Evolutionary conservation across 1,140 invertebrate species (phyloP), one percentile per base, ranked within the genome.

Genomic region (Drosophila watanabei): DNA sequence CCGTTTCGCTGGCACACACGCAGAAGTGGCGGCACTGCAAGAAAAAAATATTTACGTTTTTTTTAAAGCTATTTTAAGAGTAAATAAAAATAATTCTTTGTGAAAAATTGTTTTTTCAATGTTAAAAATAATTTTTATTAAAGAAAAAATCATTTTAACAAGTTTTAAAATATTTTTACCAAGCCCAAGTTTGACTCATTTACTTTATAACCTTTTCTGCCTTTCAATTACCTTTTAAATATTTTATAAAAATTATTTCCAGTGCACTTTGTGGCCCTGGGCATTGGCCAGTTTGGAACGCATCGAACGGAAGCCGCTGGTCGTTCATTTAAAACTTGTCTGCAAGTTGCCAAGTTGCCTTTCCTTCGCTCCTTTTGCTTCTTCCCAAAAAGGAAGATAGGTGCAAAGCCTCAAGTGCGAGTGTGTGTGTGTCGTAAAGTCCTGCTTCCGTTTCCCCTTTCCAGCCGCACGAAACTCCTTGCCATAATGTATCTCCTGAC

Each of bases 261-360:
- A 48, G 63, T 71, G 54, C n/a, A 66, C 0, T 33, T 48, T 13
- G 24, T 48, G 24, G 41, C 43, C 46, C 69, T 89, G 84, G 82
- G 79, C 82, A 85, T 52, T 81, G 60, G 71, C 77, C 72, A 85
- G 65, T 71, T 76, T 60, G 68, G 45, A 89, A 89, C 85, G 86
- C 86, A 90, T 80, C 28, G 71, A 89, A 86, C 86, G 86, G 86
- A 90, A 90, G 79, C 82, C 86, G 72, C 77, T 82, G 82, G 82
- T 90, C 86, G 86, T 90, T 90, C 87, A 91, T 90, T 90, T 90
- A 64, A 90, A 90, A 90, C 79, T 90, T 90, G 87, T 90, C 86
- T 80, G 82, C 86, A 86, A 90, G 49, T 90, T 90, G 86, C 86
- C 86, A 90, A 90, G 87, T 88, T 63, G 48, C 54, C 73, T 52